phyloP scores from a whole-genome alignment of 2,113 vertebrate genomes.

The Pycnonotus jocosus region DNA sequence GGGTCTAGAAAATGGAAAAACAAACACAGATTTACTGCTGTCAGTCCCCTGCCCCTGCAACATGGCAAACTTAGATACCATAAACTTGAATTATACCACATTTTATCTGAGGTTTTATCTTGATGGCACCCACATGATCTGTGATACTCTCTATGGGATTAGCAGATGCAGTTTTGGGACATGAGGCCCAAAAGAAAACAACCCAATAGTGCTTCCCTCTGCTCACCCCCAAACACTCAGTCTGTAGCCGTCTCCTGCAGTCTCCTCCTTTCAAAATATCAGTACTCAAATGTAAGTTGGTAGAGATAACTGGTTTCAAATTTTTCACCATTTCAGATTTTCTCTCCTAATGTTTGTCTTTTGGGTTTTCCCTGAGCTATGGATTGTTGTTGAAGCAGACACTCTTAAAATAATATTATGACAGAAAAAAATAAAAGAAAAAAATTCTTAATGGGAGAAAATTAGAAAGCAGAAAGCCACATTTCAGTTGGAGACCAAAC shows the following conservation, averaged over 20 bases:
- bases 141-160: background rate
- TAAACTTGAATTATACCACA: background rate
- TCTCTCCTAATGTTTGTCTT: background rate
- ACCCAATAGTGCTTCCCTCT: background rate
- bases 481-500: background rate
- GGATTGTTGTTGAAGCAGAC: background rate
- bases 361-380: background rate
- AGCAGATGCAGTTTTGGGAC: background rate
- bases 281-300: background rate
- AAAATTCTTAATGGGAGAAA: background rate
- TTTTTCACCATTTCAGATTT: background rate
- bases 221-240: background rate
- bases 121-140: background rate
- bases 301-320: background rate
- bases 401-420: background rate
- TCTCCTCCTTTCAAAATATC: background rate
- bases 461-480: background rate
- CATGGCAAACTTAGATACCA: background rate
- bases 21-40: background rate
- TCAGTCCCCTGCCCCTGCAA: background rate
- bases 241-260: background rate
- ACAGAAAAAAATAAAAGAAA: background rate
- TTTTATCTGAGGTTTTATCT: background rate
- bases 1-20: background rate
- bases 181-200: background rate